Evolutionary conservation across 2,888 invertebrate species (phyloP).

Genomic region (Arrhopalites spinosus): DNA sequence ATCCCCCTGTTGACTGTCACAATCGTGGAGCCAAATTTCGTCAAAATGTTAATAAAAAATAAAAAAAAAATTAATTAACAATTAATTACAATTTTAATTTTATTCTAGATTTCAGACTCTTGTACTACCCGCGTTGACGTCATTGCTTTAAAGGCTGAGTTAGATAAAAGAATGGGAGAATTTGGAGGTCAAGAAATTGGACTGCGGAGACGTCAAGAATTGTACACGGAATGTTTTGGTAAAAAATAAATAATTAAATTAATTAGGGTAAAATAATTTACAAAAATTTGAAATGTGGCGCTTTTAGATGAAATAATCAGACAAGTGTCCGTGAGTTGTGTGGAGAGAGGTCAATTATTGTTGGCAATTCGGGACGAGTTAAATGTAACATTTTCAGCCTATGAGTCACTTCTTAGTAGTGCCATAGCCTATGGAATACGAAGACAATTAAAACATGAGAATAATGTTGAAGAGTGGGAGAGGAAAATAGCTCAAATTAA

Average conservation of each 20-base stretch:
- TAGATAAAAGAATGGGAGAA: slow-evolving; percentile 15
- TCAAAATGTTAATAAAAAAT: neutral
- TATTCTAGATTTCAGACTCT: slow-evolving; percentile 21
- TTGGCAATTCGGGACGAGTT: slow-evolving; percentile 20
- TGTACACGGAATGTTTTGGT: slow-evolving; percentile 24
- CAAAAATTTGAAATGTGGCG: neutral
- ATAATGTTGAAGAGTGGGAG: slow-evolving; percentile 6
- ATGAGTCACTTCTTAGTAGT: slow-evolving; percentile 27
- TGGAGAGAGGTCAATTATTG: slow-evolving; percentile 27
- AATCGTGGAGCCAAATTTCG: neutral
- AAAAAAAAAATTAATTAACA: too few relatives aligned
- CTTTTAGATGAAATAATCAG: slow-evolving; percentile 31
- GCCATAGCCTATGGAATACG: slow-evolving; percentile 20
- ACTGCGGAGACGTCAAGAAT: slow-evolving; percentile 9
- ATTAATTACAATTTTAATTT: neutral
- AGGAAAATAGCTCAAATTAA: slow-evolving; percentile 7
- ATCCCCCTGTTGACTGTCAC: neutral
- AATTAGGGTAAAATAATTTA: neutral
- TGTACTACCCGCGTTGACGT: slow-evolving; percentile 21
- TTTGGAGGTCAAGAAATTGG: slow-evolving; percentile 21
- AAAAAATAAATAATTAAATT: neutral
- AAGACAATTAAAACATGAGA: slow-evolving; percentile 1
- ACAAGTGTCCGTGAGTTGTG: slow-evolving; percentile 24
- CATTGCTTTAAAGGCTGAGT: neutral
- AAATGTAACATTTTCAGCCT: slow-evolving; percentile 14